Conservation (phyloP, 2,888 invertebrate species). For the Conus canariensis region DNA sequence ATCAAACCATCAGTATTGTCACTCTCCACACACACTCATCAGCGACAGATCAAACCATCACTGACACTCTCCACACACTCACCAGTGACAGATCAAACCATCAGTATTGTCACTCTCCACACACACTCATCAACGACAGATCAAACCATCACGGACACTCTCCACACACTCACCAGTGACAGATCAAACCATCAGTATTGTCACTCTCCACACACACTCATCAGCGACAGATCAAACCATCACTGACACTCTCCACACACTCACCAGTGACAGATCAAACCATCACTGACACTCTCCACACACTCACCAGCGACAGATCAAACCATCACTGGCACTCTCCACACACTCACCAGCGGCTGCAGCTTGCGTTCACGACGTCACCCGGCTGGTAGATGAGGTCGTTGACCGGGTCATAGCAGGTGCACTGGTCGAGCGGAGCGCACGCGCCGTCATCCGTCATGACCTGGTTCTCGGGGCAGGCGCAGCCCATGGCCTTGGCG, state of each 20-base stretch:
- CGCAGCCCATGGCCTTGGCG: slow-evolving; percentile 8
- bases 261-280: background rate
- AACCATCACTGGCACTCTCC: too few species aligned
- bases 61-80: too few species aligned
- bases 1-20: too few species aligned
- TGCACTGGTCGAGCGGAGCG: background rate
- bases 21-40: background rate
- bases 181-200: too few species aligned
- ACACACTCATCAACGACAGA: slow-evolving; percentile 27
- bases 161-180: too few species aligned
- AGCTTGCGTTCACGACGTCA: background rate
- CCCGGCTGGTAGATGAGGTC: slow-evolving; percentile 28
- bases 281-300: too few species aligned
- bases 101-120: too few species aligned
- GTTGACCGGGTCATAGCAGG: slow-evolving; percentile 20
- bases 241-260: background rate
- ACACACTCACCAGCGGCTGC: slow-evolving; percentile 13
- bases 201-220: too few species aligned
- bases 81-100: too few species aligned
- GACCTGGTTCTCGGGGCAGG: background rate
- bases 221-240: too few species aligned
- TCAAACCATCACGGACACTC: too few species aligned
- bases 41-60: too few species aligned
- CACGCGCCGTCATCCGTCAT: slow-evolving; percentile 28
- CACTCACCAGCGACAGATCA: background rate